Conservation (phyloP, 2,888 invertebrate genomes). For the Parascotia fuliginaria region DNA sequence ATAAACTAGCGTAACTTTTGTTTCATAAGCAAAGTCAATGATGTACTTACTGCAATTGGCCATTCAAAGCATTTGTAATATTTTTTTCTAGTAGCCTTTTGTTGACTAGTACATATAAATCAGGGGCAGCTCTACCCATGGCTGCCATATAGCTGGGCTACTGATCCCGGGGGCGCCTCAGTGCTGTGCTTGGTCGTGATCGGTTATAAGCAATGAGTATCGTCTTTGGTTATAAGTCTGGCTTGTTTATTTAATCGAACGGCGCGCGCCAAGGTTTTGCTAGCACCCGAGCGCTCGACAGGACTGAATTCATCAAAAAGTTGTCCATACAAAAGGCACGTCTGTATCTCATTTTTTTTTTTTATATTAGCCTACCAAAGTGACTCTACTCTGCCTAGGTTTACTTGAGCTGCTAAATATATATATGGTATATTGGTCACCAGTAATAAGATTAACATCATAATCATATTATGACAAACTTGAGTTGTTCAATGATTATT, state of each 20-base stretch:
- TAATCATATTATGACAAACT: background rate
- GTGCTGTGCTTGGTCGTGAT: conserved; percentile 14
- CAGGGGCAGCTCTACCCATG: conserved; percentile 5
- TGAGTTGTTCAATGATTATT: background rate
- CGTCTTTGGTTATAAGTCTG: conserved; percentile 3
- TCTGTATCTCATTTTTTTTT: too few species aligned
- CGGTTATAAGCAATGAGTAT: too few species aligned
- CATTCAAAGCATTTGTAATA: too few species aligned
- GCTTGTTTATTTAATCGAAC: conserved; percentile 8
- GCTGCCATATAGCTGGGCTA: conserved; percentile 5
- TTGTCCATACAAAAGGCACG: too few species aligned
- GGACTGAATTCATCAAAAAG: background rate
- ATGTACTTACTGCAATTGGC: too few species aligned
- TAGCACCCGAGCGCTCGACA: conserved; percentile 2
- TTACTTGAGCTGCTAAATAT: too few species aligned
- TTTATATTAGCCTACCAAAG: too few species aligned
- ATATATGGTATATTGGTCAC: too few species aligned
- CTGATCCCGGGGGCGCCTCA: conserved; percentile 5
- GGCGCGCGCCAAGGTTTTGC: conserved; percentile 5
- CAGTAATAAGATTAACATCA: conserved; percentile 2
- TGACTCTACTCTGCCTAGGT: too few species aligned
- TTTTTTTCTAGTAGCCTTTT: too few species aligned
- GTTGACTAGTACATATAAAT: background rate
- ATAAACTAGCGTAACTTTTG: too few species aligned
- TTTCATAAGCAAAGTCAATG: too few species aligned